A percentile compares a stretch with the other conserved stretches of the same genome.
These are phyloP conservation scores for Polydrusus cervinus DNA, from an alignment of 2,888 invertebrate genomes.

Conservation along the genomic window DNA sequence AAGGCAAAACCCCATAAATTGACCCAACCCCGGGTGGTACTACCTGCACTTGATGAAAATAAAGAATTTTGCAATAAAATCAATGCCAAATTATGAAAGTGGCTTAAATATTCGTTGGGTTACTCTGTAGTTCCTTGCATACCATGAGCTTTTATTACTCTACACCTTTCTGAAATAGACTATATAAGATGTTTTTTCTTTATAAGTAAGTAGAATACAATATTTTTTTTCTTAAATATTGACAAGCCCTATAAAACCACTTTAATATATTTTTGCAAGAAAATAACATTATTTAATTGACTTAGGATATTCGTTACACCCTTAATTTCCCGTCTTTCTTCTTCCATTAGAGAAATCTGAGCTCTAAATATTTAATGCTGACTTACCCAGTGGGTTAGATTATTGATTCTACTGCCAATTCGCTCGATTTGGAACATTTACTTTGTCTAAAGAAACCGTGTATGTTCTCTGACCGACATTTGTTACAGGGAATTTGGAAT, in stretches of 20 bases:
- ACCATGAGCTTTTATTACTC: no score
- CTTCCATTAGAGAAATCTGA: constrained; percentile 29
- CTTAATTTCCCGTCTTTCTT: constrained; percentile 24
- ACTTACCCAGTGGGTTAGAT: constrained; percentile 22
- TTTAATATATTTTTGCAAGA: constrained; percentile 21
- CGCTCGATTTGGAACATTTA: constrained; percentile 35
- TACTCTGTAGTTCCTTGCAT: no score
- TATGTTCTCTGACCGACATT: neutral
- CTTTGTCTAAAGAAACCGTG: constrained; percentile 11
- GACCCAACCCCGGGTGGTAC: no score
- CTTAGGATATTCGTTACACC: constrained; percentile 27
- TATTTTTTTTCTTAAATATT: no score
- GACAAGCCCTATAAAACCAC: neutral
- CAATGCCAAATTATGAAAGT: no score
- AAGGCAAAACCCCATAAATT: no score
- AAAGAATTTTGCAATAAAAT: no score
- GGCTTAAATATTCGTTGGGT: no score
- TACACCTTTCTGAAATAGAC: no score
- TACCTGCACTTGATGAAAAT: no score
- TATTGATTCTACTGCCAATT: constrained; percentile 36
- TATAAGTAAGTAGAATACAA: no score
- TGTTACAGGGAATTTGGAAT: constrained; percentile 3
- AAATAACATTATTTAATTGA: constrained; percentile 34
- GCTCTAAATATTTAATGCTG: constrained; percentile 38
- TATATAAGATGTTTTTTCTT: no score